Conservation (phyloP, 2,888 invertebrate genomes). For the Phorcus lineatus region DNA sequence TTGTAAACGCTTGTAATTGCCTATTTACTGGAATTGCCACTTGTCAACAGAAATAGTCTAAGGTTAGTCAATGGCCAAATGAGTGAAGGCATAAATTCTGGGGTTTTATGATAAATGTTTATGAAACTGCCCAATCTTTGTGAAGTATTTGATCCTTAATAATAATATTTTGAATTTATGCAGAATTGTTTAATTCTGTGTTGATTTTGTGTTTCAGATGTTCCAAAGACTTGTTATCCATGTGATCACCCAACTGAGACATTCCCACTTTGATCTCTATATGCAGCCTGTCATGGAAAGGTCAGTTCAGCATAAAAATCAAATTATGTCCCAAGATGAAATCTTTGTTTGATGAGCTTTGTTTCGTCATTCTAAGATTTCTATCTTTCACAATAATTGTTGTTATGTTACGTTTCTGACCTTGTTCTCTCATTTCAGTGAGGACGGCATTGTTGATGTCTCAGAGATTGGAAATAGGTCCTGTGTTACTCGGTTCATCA, state of each 20-base stretch:
- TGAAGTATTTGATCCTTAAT: too few species aligned
- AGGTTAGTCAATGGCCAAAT: too few species aligned
- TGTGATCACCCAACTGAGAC: constrained; percentile 89
- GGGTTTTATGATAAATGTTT: too few species aligned
- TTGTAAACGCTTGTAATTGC: too few species aligned
- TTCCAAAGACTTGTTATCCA: constrained; percentile 96
- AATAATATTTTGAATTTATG: too few species aligned
- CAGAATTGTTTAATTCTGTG: too few species aligned
- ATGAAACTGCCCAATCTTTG: too few species aligned
- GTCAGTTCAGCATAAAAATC: constrained; percentile 38
- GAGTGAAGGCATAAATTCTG: too few species aligned
- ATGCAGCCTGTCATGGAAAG: constrained; percentile 76
- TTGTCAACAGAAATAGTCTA: too few species aligned
- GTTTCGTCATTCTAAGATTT: background rate
- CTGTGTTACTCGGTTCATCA: constrained; percentile 94
- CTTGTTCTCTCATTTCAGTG: constrained; percentile 40
- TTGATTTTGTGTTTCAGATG: constrained; percentile 77
- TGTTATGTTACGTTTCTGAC: background rate
- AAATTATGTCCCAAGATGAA: background rate
- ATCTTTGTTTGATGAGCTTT: background rate
- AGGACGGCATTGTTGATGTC: constrained; percentile 62
- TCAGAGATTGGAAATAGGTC: constrained; percentile 69
- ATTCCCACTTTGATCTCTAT: constrained; percentile 82
- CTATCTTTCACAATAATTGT: background rate
- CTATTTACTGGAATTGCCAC: too few species aligned